These are phyloP conservation scores for Neosilurus mollespiculum DNA, from an alignment of 2,797 vertebrate species.

Conservation along the genomic window DNA sequence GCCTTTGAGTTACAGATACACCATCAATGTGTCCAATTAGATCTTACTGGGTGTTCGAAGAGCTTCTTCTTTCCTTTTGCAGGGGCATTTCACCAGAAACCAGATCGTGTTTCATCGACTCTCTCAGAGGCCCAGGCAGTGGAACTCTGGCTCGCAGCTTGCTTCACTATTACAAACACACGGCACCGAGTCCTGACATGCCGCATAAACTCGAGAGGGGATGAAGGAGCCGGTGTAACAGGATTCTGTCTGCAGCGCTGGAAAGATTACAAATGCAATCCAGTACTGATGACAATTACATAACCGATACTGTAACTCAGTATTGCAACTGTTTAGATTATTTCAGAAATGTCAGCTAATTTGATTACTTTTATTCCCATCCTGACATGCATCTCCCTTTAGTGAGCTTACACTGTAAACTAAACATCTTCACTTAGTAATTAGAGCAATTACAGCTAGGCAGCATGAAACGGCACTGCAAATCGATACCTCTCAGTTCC, in stretches of 20 bases:
- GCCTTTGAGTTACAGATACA: background rate
- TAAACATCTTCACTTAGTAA: background rate
- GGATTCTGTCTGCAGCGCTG: constrained; percentile 10
- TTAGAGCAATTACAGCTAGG: background rate
- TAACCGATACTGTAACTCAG: background rate
- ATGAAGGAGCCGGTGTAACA: constrained; percentile 7
- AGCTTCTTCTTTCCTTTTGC: background rate
- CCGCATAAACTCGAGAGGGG: constrained; percentile 1
- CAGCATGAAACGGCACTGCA: too few relatives aligned
- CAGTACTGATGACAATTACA: constrained; percentile 5
- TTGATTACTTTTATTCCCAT: constrained; percentile 1
- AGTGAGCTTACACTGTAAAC: background rate
- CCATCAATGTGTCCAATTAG: background rate
- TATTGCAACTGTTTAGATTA: background rate
- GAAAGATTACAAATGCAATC: background rate
- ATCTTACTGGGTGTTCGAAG: background rate
- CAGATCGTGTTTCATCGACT: background rate
- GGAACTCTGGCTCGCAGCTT: constrained; percentile 23
- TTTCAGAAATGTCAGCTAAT: constrained; percentile 10
- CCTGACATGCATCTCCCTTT: background rate
- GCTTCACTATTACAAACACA: constrained; percentile 23
- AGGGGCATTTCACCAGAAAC: background rate
- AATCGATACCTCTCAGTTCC: background rate
- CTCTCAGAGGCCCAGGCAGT: constrained; percentile 2
- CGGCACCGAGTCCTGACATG: background rate